Evolutionary conservation across 2,113 vertebrate species (phyloP).

Genomic region (Cervus canadensis): DNA sequence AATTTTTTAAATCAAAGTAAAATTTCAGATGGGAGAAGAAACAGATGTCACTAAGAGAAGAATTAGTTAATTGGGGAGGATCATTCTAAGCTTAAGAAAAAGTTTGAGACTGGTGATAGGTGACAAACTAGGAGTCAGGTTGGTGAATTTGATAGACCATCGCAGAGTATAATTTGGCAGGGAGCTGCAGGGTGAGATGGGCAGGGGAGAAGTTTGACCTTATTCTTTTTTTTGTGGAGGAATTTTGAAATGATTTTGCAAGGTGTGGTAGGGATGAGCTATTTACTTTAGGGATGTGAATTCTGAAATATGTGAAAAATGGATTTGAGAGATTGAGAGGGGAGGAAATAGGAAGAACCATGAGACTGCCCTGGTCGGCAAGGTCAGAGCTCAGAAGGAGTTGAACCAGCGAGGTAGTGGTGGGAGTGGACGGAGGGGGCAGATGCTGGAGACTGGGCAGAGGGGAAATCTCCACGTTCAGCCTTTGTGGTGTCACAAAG

Average conservation of each 20-base stretch:
- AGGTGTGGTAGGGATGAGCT: background rate
- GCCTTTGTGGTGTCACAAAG: background rate
- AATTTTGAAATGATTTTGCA: background rate
- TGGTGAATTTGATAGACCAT: background rate
- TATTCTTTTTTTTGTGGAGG: background rate
- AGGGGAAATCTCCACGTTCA: background rate
- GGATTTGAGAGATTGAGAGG: background rate
- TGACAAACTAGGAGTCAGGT: background rate
- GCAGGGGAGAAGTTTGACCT: background rate
- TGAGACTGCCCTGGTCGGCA: background rate
- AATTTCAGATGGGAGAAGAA: background rate
- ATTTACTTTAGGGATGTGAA: background rate
- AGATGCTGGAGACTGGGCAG: background rate
- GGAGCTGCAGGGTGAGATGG: background rate
- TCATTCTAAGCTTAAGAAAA: background rate
- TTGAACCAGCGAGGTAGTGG: background rate
- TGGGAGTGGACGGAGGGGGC: background rate
- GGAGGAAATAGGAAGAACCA: background rate
- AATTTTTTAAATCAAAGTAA: background rate
- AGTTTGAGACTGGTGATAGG: background rate
- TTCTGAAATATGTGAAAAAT: conserved; percentile 24
- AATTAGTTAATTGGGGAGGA: background rate
- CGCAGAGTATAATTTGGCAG: background rate
- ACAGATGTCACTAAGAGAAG: background rate
- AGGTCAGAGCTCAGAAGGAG: background rate